Conservation (phyloP, 2,888 invertebrate species). For the Pyrrhia umbra region DNA sequence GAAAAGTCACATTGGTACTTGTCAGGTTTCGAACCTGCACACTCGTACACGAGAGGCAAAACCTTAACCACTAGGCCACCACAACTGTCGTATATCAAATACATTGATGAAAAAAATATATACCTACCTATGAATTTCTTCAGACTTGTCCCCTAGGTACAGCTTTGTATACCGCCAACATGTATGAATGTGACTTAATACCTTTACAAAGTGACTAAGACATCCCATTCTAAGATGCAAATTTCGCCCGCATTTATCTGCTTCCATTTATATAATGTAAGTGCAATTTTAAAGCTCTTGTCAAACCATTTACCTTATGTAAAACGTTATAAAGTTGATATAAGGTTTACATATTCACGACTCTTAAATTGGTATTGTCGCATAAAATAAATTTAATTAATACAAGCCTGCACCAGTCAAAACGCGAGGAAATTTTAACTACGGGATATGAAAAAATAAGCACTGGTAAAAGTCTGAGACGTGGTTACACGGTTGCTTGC, state of each 20-base stretch:
- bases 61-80: no score
- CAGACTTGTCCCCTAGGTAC: no score
- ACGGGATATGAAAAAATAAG: not conserved
- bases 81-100: no score
- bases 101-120: no score
- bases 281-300: not conserved
- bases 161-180: not conserved
- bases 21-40: no score
- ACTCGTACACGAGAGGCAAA: no score
- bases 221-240: not conserved
- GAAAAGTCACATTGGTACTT: no score
- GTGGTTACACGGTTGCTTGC: no score
- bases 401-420: not conserved
- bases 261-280: not conserved
- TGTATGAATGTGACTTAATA: not conserved
- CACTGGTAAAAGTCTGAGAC: no score
- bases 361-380: not conserved
- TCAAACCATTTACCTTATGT: not conserved
- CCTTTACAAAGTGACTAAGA: not conserved
- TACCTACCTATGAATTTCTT: no score
- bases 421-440: not conserved
- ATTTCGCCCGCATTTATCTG: not conserved
- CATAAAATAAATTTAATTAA: not conserved
- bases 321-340: not conserved
- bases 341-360: conserved; percentile 1